A percentile compares a stretch with the other conserved stretches of the same genome.
Evolutionary conservation across 2,888 invertebrate species (phyloP).

Genomic region (Aleiodes testaceus): DNA sequence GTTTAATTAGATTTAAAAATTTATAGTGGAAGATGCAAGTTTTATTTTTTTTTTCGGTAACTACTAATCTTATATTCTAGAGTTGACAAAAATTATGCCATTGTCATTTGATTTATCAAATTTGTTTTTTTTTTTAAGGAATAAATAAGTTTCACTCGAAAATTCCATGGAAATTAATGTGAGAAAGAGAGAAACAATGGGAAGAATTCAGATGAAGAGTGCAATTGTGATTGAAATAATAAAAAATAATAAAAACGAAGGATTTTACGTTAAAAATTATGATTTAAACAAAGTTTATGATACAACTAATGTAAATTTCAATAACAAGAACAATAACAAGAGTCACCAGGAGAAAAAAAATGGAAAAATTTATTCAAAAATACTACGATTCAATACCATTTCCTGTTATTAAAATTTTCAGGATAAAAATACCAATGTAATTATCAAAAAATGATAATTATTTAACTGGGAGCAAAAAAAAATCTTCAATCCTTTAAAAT

Average conservation of each 20-base stretch:
- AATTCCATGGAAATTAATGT: no score
- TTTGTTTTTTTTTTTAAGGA: constrained; percentile 22
- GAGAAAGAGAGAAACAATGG: not conserved
- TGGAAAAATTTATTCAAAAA: not conserved
- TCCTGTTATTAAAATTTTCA: not conserved
- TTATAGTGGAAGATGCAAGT: constrained; percentile 22
- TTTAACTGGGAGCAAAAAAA: not conserved
- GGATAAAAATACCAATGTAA: constrained; percentile 1
- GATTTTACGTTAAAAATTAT: not conserved
- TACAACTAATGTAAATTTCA: constrained; percentile 14
- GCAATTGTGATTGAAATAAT: not conserved
- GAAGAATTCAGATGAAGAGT: constrained; percentile 18
- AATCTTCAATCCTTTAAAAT: not conserved
- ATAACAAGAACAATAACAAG: constrained; percentile 33
- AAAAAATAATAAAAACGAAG: not conserved
- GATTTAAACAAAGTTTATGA: constrained; percentile 3
- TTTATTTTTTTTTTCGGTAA: constrained; percentile 18
- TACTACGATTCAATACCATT: not conserved
- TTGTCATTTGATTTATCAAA: constrained; percentile 23
- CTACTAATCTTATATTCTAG: constrained; percentile 19
- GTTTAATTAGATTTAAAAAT: constrained; percentile 8
- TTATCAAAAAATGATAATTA: not conserved
- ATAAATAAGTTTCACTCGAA: not conserved
- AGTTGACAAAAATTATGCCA: constrained; percentile 11
- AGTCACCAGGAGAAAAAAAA: constrained; percentile 1